A percentile compares a stretch with the other conserved stretches of the same genome.
Conservation (phyloP, 1,140 invertebrate genomes). For the Babylonia areolata region DNA sequence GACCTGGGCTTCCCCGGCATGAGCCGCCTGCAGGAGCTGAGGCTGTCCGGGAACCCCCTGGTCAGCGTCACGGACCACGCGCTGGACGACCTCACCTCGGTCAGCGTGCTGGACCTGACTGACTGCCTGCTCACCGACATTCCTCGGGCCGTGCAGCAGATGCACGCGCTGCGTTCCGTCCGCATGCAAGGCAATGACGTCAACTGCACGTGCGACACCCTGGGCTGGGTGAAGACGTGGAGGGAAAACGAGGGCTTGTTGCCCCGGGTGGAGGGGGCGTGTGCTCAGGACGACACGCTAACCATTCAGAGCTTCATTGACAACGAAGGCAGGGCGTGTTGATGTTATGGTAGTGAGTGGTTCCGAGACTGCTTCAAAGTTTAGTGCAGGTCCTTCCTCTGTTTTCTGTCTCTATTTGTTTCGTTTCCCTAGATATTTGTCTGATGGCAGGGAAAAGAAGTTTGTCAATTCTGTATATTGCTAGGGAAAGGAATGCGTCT, state of each 20-base stretch:
- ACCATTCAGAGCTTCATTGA: slow-evolving; percentile 29
- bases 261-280: slow-evolving; percentile 25
- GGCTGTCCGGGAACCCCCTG: slow-evolving; percentile 38
- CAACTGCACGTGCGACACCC: slow-evolving; percentile 30
- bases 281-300: neutral
- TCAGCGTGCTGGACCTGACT: slow-evolving; percentile 24
- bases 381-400: no score
- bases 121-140: slow-evolving; percentile 5
- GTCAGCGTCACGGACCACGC: slow-evolving; percentile 24
- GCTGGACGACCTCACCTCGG: slow-evolving; percentile 21
- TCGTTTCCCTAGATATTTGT: no score
- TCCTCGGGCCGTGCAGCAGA: slow-evolving; percentile 22
- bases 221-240: slow-evolving; percentile 38
- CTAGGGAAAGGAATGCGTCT: no score
- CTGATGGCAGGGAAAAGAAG: no score
- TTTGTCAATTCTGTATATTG: no score
- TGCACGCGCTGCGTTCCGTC: slow-evolving; percentile 28
- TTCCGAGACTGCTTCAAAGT: no score
- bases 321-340: slow-evolving; percentile 13
- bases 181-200: slow-evolving; percentile 29
- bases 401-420: no score
- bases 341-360: no score
- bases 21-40: slow-evolving; percentile 12
- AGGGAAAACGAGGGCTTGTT: slow-evolving; percentile 30
- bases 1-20: slow-evolving; percentile 32